Base-by-base conservation (phyloP, 2,113 vertebrate genomes). In the Hystrix brachyura region DNA sequence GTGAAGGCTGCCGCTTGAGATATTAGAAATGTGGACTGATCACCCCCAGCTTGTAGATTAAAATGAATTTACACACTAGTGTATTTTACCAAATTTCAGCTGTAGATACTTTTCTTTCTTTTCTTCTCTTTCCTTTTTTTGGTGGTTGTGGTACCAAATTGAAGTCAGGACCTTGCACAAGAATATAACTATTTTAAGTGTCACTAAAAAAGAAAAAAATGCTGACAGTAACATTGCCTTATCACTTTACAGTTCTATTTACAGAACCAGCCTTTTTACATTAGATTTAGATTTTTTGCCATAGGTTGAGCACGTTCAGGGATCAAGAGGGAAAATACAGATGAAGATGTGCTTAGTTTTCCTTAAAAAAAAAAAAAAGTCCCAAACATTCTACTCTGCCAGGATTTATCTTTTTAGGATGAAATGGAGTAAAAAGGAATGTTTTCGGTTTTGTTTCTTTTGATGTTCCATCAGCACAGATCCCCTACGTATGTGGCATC, bases 331-430 rank as follows among this genome's bases (percentile, higher is more conserved):
- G 65, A 65, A 76, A 80, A 87, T 67, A 29, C 11, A 81, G 51
- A 29, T 71, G 51, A 81, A 79, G 46, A 95, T 65, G 17, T 82
- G 23, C 1, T 59, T 62, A 23, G 11, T 81, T 90, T 95, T 93
- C 46, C 46, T 60, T 8, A 80, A 83, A 76, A 90, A 74, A 90
- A 78, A 29, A 38, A n/a, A 17, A 80, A 69, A 62, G 48, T 84
- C 32, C 60, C 67, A 85, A 62, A 71, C n/a, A 55, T 48, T 87
- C 48, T 76, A 59, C 32, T 79, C 62, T 78, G 51, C 43, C 6
- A 46, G 55, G 80, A 90, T 84, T 87, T 46, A 82, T 94, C 25
- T 71, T 95, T 69, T 65, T 90, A 80, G 51, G 27, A 48, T 90
- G 71, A 76, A 62, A 34, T 38, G 21, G 95, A 81, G 12, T 43